Conservation (phyloP, 1,140 invertebrate genomes). For the Drosophila orena region DNA sequence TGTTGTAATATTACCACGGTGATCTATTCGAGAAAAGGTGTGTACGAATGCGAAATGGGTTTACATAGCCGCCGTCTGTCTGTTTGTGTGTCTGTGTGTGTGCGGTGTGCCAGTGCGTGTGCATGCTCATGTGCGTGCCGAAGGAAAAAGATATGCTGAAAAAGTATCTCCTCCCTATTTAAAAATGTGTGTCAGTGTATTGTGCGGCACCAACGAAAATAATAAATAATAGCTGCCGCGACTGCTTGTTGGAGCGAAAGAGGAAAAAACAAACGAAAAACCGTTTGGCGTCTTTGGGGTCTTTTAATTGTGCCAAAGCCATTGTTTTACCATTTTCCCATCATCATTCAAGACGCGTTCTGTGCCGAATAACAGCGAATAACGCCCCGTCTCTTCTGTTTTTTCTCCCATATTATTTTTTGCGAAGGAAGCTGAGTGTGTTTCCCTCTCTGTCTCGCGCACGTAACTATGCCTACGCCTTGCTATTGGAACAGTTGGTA, state of each 20-base stretch:
- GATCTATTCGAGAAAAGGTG: slow-evolving; percentile 62
- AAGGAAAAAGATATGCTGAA: slow-evolving; percentile 77
- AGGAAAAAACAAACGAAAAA: slow-evolving; percentile 18
- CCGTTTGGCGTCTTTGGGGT: slow-evolving; percentile 59
- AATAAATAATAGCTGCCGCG: slow-evolving; percentile 76
- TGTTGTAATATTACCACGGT: slow-evolving; percentile 67
- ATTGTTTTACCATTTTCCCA: slow-evolving; percentile 76
- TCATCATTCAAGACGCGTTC: slow-evolving; percentile 62
- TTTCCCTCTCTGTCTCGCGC: slow-evolving; percentile 41
- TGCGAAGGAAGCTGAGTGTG: slow-evolving; percentile 29
- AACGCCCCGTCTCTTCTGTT: slow-evolving; percentile 43
- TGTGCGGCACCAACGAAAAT: slow-evolving; percentile 61
- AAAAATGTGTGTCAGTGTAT: slow-evolving; percentile 82
- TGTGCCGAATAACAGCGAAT: slow-evolving; percentile 70
- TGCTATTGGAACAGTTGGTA: slow-evolving; percentile 60
- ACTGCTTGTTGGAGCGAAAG: background rate
- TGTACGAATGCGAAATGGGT: slow-evolving; percentile 44
- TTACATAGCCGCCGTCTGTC: slow-evolving; percentile 14
- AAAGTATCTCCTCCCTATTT: slow-evolving; percentile 81
- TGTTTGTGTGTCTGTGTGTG: slow-evolving; percentile 15
- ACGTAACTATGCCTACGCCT: slow-evolving; percentile 53
- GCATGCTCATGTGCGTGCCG: slow-evolving; percentile 50
- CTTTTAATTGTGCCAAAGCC: slow-evolving; percentile 55
- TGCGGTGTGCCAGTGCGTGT: slow-evolving; percentile 15
- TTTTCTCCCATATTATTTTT: slow-evolving; percentile 13